Base-by-base conservation (phyloP, 2,888 invertebrate species). In the Tanytarsus gracilentus region DNA sequence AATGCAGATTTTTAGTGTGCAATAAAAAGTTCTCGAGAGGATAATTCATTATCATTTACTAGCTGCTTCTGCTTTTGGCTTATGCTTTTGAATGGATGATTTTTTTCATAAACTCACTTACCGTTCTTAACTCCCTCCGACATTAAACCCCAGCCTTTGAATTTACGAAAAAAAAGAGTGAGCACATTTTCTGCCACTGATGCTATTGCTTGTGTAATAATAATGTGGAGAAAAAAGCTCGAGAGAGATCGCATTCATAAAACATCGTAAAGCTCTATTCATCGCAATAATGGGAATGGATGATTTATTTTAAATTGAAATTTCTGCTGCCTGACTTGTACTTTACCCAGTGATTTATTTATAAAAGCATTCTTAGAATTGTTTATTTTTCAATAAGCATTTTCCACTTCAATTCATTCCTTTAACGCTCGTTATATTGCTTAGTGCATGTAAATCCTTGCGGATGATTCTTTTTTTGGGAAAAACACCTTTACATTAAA, bases 301-400 rank as follows among this genome's bases (percentile, higher is more conserved):
- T 58, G 58, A 58, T 58, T 58, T 58, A 58, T 58, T 58, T 58
- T 58, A 48, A 58, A 58, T 48, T 58, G 58, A 58, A 58, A 58
- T 58, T 58, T 58, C 40, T 39, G 55, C 39, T 56, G 55, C 55
- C 39, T 56, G 55, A 56, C 58, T 58, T 48, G 58, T 58, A 48
- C 58, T 58, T 56, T 58, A 58, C 58, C n/a, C 14, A 58, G 58
- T 58, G 58, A 58, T 58, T 58, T 55, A 55, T 55, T 55, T 58
- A 56, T 56, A 58, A 58, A 40, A 40, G 58, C 48, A 40, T 44
- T 58, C 48, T 56, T 25, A 39, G 48, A n/a, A 58, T 48, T 58
- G 58, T 48, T 58, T 58, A 58, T 58, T 58, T 53, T 58, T 58
- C 58, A 58, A 58, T 58, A 58, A 48, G 40, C 36, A 56, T 39